Evolutionary conservation across 2,888 invertebrate genomes (phyloP).

Genomic region (Apodemia duryi): DNA sequence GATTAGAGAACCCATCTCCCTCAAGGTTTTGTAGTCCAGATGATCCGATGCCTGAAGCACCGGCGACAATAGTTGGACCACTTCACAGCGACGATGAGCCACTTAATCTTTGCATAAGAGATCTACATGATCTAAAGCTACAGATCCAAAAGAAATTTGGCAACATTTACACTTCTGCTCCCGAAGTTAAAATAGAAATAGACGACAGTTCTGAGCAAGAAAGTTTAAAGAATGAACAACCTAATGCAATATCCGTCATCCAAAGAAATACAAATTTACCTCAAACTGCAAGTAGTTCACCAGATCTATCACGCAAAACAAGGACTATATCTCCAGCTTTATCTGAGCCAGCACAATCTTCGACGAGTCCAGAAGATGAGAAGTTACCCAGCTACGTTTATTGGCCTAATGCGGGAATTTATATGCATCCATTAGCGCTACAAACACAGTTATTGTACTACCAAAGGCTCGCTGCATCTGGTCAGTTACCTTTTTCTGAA

Average conservation of each 20-base stretch:
- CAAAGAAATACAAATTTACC: constrained; percentile 66
- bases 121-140: constrained; percentile 84
- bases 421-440: constrained; percentile 86
- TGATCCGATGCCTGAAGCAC: constrained; percentile 58
- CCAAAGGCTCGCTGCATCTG: constrained; percentile 83
- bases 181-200: constrained; percentile 80
- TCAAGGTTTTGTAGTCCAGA: constrained; percentile 55
- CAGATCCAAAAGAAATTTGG: constrained; percentile 81
- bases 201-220: constrained; percentile 73
- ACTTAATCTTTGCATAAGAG: constrained; percentile 89
- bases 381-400: constrained; percentile 80
- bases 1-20: constrained; percentile 54
- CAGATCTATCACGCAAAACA: constrained; percentile 55
- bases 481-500: constrained; percentile 58
- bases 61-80: constrained; percentile 50
- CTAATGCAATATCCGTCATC: constrained; percentile 69
- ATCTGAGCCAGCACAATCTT: constrained; percentile 62
- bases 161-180: constrained; percentile 78
- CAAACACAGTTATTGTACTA: constrained; percentile 87
- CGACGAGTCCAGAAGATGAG: constrained; percentile 55
- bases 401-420: constrained; percentile 85
- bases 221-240: constrained; percentile 60
- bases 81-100: constrained; percentile 83
- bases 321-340: constrained; percentile 54
- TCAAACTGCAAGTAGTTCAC: constrained; percentile 63